Base-by-base conservation (phyloP, 30 jellyfish, hydroid and myxozoan species). In the Cassiopea andromeda region DNA sequence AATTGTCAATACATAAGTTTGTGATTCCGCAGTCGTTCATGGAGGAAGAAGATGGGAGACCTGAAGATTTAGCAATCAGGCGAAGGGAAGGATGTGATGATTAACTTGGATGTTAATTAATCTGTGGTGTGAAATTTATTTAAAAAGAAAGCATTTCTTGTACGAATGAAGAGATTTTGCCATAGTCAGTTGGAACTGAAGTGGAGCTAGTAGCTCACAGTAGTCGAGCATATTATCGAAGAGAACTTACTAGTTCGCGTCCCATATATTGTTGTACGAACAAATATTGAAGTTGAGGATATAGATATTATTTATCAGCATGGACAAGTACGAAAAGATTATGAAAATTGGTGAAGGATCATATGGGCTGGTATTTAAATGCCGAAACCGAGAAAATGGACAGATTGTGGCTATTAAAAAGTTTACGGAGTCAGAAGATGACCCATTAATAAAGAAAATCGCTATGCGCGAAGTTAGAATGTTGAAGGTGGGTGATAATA, bases 381-480 rank as follows among this genome's bases (percentile, higher is more conserved):
- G 99, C 92, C 89, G 94, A 60, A 91, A 96, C 75, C 89, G 97
- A n/a, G 99, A 96, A 50, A 91, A 80, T 67, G 97, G 98, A 57
- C 95, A 84, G 76, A 80, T 91, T 46, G 99, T 96, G 71, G 99
- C 99, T 6, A 96, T 96, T 16, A 96, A 96, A 61, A 96, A 96
- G 91, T 96, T 96, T 89, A 96, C 90, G 18, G 99, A 96, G 84
- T 87, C 98, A 18, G 99, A 96, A 84, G 99, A 96, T 92, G 99
- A 96, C 76, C 99, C 98, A 48, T 60, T 96, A 46, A 96, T 96
- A 57, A 88, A 89, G 87, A 96, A 96, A 75, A 96, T 96, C 61
- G 99, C 99, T 12, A 78, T 96, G 97, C 92, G 99, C 44, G 99
- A 96, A 96, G 92, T 96, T 47, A 83, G 99, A 80, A 96, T 96